Percentiles rank a stretch among this genome's conserved stretches.
These are phyloP conservation scores for Sarcophaga caerulescens DNA, from an alignment of 2,888 invertebrate genomes.

Conservation along the genomic window DNA sequence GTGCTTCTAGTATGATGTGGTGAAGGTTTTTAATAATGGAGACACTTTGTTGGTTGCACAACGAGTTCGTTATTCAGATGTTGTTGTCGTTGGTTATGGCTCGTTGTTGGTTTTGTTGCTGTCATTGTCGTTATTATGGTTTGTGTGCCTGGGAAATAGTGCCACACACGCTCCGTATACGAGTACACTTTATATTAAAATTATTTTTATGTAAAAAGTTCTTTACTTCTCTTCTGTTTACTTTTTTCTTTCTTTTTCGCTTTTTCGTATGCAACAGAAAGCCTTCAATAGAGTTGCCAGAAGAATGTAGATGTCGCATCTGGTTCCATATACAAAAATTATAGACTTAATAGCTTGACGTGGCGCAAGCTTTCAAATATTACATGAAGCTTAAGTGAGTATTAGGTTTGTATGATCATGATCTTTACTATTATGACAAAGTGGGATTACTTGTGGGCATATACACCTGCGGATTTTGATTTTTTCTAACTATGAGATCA, in stretches of 20 bases:
- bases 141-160: constrained; percentile 25
- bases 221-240: neutral
- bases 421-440: no score
- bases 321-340: no score
- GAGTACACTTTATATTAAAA: constrained; percentile 23
- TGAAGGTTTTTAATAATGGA: neutral
- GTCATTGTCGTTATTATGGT: neutral
- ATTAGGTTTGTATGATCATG: no score
- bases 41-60: constrained; percentile 16
- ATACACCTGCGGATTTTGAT: no score
- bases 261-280: neutral
- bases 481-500: no score
- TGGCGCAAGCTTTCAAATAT: no score
- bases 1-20: neutral
- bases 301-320: no score
- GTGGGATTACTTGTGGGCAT: no score
- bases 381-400: no score
- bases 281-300: no score
- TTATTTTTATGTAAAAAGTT: constrained; percentile 29
- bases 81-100: neutral
- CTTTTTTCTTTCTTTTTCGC: no score
- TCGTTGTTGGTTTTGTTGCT: neutral
- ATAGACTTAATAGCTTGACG: no score
- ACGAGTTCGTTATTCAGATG: constrained; percentile 12
- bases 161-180: neutral